Percentiles rank a stretch among this genome's conserved stretches.
phyloP scores from a whole-genome alignment of 2,113 vertebrate species.

The Melanerpes formicivorus region DNA sequence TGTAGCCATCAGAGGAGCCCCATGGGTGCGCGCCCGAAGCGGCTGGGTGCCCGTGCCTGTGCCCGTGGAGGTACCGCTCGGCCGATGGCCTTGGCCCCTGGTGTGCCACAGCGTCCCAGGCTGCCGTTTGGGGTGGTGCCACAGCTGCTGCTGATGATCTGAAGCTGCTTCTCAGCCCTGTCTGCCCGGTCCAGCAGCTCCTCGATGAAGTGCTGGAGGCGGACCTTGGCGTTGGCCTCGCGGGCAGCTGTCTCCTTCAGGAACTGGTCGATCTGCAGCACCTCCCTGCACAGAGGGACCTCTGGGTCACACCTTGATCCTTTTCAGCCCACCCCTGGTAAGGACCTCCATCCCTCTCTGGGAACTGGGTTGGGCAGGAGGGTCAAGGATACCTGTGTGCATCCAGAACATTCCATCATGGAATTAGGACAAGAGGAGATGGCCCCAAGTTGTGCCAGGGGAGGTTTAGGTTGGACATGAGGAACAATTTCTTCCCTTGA shows the following conservation, averaged over 20 bases:
- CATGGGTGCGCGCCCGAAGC: accelerated
- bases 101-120: constrained; percentile 87
- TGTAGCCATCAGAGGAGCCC: neutral
- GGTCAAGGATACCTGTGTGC: accelerated
- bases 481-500: too few relatives aligned
- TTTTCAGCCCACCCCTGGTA: accelerated
- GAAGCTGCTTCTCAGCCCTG: constrained; percentile 94
- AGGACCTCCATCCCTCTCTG: accelerated
- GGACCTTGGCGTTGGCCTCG: constrained; percentile 94
- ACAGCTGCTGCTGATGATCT: constrained; percentile 97
- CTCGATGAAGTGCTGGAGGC: constrained; percentile 98
- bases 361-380: accelerated
- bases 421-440: neutral
- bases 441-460: neutral
- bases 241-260: constrained; percentile 95
- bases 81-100: constrained; percentile 80
- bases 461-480: too few relatives aligned
- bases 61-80: constrained; percentile 72
- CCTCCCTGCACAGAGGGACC: constrained; percentile 81
- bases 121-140: constrained; percentile 93
- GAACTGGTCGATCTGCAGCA: constrained; percentile 96
- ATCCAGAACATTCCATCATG: accelerated
- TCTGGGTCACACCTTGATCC: neutral
- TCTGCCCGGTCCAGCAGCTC: constrained; percentile 96
- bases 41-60: constrained; percentile 26